Evolutionary conservation across 1,140 invertebrate genomes (phyloP).

Genomic region (Lepidurus packardi): DNA sequence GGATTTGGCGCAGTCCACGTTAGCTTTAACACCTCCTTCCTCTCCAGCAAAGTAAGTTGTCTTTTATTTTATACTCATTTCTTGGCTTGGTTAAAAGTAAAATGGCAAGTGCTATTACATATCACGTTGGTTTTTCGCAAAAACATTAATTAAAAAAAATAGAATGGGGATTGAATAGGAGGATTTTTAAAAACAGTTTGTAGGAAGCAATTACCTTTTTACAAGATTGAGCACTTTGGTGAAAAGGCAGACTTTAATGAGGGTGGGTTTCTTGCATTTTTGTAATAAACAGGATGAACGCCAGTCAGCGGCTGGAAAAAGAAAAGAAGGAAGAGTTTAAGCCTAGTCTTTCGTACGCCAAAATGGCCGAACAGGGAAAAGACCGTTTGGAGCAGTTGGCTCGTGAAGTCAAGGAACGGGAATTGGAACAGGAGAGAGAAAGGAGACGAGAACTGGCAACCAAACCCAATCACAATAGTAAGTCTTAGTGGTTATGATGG

Average conservation of each 20-base stretch:
- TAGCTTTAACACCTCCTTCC: conserved; percentile 44
- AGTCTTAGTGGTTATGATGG: background rate
- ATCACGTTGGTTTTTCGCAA: no score
- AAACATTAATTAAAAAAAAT: no score
- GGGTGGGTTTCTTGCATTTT: background rate
- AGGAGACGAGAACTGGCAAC: conserved; percentile 25
- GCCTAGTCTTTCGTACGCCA: conserved; percentile 34
- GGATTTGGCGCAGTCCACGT: conserved; percentile 33
- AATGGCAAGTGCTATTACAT: no score
- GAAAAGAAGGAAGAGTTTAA: background rate
- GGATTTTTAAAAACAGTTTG: no score
- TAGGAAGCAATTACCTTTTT: no score
- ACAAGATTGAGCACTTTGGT: no score
- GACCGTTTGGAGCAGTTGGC: conserved; percentile 34
- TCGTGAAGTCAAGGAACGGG: conserved; percentile 33
- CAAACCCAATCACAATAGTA: conserved; percentile 20
- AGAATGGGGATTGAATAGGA: no score
- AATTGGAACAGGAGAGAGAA: conserved; percentile 33
- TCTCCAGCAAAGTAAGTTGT: conserved; percentile 55
- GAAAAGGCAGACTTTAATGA: background rate
- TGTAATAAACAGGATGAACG: background rate
- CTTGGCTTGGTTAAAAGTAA: no score
- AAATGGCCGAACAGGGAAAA: conserved; percentile 35
- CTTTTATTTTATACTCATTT: background rate
- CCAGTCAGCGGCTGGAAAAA: background rate